A percentile compares a stretch with the other conserved stretches of the same genome.
phyloP scores from a whole-genome alignment of 2,888 invertebrate species.

The Glomeris marginata region DNA sequence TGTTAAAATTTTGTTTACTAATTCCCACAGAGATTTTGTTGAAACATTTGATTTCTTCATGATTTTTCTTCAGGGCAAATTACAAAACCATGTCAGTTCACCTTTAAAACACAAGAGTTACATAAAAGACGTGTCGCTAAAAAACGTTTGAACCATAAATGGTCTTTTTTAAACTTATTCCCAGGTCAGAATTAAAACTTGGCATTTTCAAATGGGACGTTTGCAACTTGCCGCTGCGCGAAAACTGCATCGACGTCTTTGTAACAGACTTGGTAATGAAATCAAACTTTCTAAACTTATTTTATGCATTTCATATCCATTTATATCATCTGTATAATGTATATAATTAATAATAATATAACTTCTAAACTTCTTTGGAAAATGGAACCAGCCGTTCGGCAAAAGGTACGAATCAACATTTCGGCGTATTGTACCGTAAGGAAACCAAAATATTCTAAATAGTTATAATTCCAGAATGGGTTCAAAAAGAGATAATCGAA shows the following conservation, averaged over 20 bases:
- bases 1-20: no score
- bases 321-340: not conserved
- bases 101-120: no score
- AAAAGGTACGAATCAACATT: conserved; percentile 24
- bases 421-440: not conserved
- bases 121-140: no score
- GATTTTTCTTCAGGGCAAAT: no score
- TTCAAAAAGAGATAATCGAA: conserved; percentile 34
- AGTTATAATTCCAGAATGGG: conserved; percentile 31
- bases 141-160: no score
- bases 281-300: no score
- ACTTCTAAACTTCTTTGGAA: not conserved
- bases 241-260: conserved; percentile 37
- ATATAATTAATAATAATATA: not conserved
- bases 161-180: conserved; percentile 4
- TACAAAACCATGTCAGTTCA: no score
- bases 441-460: no score
- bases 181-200: conserved; percentile 21
- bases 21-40: no score
- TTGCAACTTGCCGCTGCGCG: conserved; percentile 34
- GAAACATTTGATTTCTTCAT: no score
- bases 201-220: conserved; percentile 37
- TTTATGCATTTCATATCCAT: not conserved
- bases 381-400: conserved; percentile 36
- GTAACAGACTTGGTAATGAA: conserved; percentile 40